Percentiles rank a stretch among this genome's conserved stretches.
phyloP scores from a whole-genome alignment of 1,140 invertebrate species.

The Drosophila littoralis region DNA sequence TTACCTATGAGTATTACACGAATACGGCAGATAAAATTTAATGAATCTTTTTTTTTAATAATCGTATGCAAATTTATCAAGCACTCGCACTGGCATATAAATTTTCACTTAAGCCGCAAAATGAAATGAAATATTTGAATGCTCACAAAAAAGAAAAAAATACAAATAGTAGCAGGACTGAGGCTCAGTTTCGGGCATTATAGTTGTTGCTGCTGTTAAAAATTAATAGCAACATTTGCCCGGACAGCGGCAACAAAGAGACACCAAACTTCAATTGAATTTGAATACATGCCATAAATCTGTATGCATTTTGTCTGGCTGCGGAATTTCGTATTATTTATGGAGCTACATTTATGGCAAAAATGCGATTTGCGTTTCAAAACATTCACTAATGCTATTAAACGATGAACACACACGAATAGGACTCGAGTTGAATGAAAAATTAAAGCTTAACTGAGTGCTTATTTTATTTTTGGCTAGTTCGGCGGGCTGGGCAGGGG shows the following conservation, averaged over 20 bases:
- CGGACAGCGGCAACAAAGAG: constrained; percentile 26
- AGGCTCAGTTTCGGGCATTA: not conserved
- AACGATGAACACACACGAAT: not conserved
- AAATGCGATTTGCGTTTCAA: not conserved
- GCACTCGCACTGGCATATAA: constrained; percentile 37
- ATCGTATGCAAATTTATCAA: constrained; percentile 5
- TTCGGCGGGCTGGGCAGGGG: not conserved
- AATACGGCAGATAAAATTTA: not conserved
- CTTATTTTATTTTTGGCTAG: not conserved
- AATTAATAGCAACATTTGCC: constrained; percentile 76
- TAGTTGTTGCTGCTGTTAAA: constrained; percentile 59
- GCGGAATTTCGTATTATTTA: constrained; percentile 20
- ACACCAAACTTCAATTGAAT: constrained; percentile 66
- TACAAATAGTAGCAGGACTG: constrained; percentile 38
- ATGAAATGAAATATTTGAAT: constrained; percentile 63
- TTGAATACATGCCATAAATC: constrained; percentile 69
- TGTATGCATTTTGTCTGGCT: constrained; percentile 21
- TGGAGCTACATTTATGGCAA: not conserved
- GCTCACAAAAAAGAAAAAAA: constrained; percentile 34
- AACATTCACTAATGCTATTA: constrained; percentile 25
- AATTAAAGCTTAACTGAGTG: not conserved
- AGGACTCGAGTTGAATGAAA: not conserved
- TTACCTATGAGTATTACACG: too few relatives aligned
- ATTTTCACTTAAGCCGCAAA: constrained; percentile 65
- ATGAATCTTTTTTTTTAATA: constrained; percentile 24